A percentile compares a stretch with the other conserved stretches of the same genome.
These are phyloP conservation scores for Ramphastos sulfuratus DNA, from an alignment of 2,113 vertebrate species.

Conservation along the genomic window DNA sequence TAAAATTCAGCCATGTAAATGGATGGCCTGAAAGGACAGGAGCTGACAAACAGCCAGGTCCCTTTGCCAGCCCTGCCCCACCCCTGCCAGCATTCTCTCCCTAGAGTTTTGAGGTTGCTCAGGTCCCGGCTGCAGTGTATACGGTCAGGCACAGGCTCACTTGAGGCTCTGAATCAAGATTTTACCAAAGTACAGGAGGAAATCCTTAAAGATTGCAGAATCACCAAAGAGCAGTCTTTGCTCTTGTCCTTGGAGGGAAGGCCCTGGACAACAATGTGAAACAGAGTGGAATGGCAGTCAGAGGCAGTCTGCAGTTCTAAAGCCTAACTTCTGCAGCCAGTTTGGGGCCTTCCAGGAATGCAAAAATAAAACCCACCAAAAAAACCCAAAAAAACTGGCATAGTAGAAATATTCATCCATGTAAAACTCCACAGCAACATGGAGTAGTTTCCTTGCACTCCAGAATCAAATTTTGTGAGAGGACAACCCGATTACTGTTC, in stretches of 20 bases:
- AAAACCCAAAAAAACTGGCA: background rate
- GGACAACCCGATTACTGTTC: background rate
- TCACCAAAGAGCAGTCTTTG: background rate
- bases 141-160: background rate
- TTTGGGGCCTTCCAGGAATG: background rate
- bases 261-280: background rate
- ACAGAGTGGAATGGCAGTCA: background rate
- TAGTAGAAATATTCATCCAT: background rate
- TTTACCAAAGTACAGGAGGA: background rate
- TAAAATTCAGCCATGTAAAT: background rate
- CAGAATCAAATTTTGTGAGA: background rate
- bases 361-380: background rate
- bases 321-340: background rate
- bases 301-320: background rate
- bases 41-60: background rate
- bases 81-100: background rate
- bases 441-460: background rate
- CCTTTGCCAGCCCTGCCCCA: background rate
- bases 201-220: background rate
- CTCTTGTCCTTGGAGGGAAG: rapidly evolving
- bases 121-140: background rate
- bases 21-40: background rate
- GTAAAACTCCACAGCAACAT: background rate
- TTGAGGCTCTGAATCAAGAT: background rate
- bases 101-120: background rate